phyloP scores from a whole-genome alignment of 2,113 vertebrate genomes.

The Ictidomys tridecemlineatus region DNA sequence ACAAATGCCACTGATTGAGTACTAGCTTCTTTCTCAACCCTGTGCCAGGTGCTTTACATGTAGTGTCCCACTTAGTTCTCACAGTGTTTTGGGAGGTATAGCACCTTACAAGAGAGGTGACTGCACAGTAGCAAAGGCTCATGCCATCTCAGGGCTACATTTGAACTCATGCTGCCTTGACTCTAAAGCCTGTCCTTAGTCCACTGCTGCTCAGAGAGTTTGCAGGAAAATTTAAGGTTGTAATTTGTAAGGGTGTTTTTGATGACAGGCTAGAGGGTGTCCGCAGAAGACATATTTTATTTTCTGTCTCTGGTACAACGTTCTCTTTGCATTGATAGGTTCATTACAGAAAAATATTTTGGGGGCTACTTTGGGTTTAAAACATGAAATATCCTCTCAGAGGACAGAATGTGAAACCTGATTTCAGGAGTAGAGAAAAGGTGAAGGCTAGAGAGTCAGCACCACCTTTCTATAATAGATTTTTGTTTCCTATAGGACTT shows the following conservation, averaged over 20 bases:
- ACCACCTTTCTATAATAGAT: neutral
- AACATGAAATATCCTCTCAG: neutral
- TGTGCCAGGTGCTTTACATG: neutral
- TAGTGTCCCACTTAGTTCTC: neutral
- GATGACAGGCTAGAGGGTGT: neutral
- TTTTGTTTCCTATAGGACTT: neutral
- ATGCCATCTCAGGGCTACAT: neutral
- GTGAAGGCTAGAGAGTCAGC: neutral
- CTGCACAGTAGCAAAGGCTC: fast-evolving
- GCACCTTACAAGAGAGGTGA: neutral
- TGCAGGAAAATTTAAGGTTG: neutral
- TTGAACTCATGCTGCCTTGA: neutral
- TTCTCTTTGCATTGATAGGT: neutral
- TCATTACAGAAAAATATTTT: neutral
- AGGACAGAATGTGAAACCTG: neutral
- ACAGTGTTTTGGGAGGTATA: neutral
- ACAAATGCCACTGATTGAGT: neutral
- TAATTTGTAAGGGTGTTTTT: neutral
- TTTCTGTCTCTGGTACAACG: neutral
- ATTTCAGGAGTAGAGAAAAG: neutral
- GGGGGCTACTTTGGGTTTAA: neutral
- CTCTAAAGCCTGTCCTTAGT: neutral
- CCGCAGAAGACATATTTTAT: neutral
- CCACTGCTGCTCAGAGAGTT: neutral
- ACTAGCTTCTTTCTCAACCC: neutral